phyloP scores from a whole-genome alignment of 2,888 invertebrate genomes.

The Rhyacophila evoluta region DNA sequence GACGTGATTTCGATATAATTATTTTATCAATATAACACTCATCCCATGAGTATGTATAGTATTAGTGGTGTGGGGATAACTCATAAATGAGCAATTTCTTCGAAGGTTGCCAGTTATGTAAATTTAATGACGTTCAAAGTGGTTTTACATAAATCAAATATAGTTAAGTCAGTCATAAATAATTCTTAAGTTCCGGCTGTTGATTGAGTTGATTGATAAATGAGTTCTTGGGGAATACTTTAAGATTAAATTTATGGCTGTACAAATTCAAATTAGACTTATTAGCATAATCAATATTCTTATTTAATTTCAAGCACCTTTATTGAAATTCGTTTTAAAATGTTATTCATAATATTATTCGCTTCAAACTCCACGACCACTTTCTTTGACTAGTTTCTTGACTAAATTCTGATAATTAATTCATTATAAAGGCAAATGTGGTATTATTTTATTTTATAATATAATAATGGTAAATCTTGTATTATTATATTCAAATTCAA shows the following conservation, averaged over 20 bases:
- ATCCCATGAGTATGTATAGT: no score
- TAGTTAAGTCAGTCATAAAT: slow-evolving; percentile 45
- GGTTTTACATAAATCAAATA: slow-evolving; percentile 50
- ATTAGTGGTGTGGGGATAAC: background rate
- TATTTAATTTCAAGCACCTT: background rate
- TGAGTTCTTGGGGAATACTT: slow-evolving; percentile 34
- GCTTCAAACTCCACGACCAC: background rate
- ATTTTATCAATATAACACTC: no score
- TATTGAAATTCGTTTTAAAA: background rate
- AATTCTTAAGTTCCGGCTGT: slow-evolving; percentile 42
- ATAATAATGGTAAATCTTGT: no score
- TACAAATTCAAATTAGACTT: slow-evolving; percentile 31
- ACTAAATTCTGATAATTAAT: no score
- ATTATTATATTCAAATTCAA: no score
- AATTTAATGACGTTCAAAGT: slow-evolving; percentile 50
- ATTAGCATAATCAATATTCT: slow-evolving; percentile 31
- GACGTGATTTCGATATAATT: no score
- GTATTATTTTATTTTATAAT: no score
- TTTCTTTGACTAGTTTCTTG: no score
- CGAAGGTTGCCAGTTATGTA: slow-evolving; percentile 41
- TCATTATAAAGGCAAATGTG: no score
- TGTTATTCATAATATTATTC: background rate
- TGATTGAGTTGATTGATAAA: slow-evolving; percentile 46
- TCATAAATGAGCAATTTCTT: slow-evolving; percentile 22
- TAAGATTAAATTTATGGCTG: slow-evolving; percentile 40